Evolutionary conservation across 2,888 invertebrate genomes (phyloP).

Genomic region (Pachycephus smyrnensis): DNA sequence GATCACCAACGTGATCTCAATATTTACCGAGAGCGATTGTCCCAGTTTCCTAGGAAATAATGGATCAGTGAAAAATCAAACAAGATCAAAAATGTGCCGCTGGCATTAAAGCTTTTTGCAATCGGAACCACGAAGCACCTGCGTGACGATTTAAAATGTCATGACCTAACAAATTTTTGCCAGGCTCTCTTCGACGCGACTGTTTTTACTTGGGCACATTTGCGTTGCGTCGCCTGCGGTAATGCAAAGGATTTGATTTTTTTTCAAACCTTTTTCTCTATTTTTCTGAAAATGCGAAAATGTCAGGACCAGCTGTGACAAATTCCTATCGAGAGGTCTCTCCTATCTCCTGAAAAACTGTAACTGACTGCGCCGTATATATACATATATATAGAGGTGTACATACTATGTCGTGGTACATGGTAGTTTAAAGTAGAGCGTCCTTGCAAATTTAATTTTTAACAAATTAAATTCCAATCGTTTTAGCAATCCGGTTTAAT

Average conservation of each 20-base stretch:
- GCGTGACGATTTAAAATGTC: neutral
- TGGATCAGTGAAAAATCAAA: neutral
- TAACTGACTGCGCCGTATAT: too few species aligned
- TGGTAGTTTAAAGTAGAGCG: neutral
- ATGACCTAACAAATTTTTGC: neutral
- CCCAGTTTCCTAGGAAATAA: neutral
- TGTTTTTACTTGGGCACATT: neutral
- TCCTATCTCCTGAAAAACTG: neutral
- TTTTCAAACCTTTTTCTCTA: neutral
- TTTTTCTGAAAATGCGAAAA: neutral
- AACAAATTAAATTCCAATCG: neutral
- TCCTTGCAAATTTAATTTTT: neutral
- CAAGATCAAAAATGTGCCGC: neutral
- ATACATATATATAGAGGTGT: too few species aligned
- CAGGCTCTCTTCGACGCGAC: neutral
- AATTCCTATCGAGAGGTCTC: neutral
- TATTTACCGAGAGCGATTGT: neutral
- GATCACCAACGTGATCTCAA: neutral
- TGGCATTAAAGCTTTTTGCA: neutral
- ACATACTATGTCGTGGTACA: too few species aligned
- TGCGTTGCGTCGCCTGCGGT: neutral
- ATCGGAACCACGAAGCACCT: neutral
- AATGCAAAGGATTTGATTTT: neutral
- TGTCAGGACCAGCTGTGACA: neutral
- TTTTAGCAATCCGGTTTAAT: neutral